These are phyloP conservation scores for Callyntrura sp. DNA, from an alignment of 2,888 invertebrate species.

Conservation along the genomic window DNA sequence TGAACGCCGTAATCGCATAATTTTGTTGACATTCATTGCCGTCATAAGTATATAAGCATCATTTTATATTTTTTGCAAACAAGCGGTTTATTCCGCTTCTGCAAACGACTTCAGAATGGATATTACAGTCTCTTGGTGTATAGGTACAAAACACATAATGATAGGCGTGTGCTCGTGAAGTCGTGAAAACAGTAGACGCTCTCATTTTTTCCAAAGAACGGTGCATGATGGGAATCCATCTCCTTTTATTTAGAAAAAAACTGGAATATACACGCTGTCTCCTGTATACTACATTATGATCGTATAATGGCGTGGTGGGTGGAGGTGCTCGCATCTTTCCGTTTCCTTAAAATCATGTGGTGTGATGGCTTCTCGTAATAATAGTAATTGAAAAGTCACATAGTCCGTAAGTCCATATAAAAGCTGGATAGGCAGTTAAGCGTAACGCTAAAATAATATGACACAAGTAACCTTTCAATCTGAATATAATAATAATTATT, in stretches of 20 bases:
- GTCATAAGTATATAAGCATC: neutral
- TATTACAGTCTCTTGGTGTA: neutral
- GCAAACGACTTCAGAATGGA: constrained; percentile 19
- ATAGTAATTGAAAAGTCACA: constrained; percentile 34
- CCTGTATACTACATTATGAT: neutral
- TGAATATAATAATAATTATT: too few species aligned
- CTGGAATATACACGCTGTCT: too few species aligned
- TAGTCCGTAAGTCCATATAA: neutral
- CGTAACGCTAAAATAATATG: too few species aligned
- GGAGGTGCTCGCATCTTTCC: neutral
- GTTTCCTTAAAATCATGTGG: neutral
- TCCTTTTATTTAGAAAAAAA: neutral
- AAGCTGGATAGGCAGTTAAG: too few species aligned
- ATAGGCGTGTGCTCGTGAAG: too few species aligned
- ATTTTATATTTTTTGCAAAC: neutral
- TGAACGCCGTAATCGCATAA: neutral
- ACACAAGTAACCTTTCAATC: too few species aligned
- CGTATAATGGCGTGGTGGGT: neutral
- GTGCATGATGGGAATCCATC: neutral
- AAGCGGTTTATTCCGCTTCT: constrained; percentile 13
- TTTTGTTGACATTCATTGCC: constrained; percentile 23
- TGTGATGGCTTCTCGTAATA: constrained; percentile 9
- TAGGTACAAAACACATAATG: too few species aligned
- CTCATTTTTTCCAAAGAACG: neutral
- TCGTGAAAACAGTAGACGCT: too few species aligned